Conservation (phyloP, 37 sponge, comb jelly and placozoan genomes). For the Geodia barretti region DNA sequence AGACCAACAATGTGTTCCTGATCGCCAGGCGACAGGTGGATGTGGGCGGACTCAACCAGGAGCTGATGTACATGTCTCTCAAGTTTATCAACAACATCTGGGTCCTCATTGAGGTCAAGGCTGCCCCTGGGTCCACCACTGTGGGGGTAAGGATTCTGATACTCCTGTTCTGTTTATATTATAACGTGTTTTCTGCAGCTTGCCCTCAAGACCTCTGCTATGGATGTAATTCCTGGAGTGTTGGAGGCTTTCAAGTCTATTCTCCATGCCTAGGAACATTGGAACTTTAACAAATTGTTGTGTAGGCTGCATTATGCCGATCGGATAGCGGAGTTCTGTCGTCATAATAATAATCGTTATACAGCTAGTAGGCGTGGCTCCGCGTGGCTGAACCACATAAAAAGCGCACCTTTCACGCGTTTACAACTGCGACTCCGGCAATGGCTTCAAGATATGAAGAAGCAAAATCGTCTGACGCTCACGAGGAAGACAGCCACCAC, state of each 20-base stretch:
- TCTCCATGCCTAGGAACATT: conserved; percentile 49
- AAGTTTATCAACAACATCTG: conserved; percentile 90
- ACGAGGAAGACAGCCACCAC: too few relatives aligned
- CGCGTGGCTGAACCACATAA: too few relatives aligned
- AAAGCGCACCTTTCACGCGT: too few relatives aligned
- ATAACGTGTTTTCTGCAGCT: too few relatives aligned
- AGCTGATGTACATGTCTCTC: conserved; percentile 90
- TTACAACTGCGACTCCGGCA: too few relatives aligned
- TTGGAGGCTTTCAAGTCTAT: conserved; percentile 61
- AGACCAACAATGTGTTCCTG: conserved; percentile 82
- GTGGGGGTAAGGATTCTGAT: conserved; percentile 51
- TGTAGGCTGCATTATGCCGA: too few relatives aligned
- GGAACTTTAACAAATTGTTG: too few relatives aligned
- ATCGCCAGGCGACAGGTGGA: conserved; percentile 81
- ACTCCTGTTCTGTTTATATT: too few relatives aligned
- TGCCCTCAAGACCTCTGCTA: conserved; percentile 70
- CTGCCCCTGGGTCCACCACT: conserved; percentile 21
- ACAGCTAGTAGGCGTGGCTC: too few relatives aligned
- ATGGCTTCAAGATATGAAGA: too few relatives aligned
- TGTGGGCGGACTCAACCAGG: conserved; percentile 50
- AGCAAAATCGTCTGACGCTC: not conserved
- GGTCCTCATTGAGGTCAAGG: conserved; percentile 93
- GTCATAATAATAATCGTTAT: too few relatives aligned
- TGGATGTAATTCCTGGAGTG: conserved; percentile 81
- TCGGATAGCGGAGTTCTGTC: too few relatives aligned